phyloP scores from a whole-genome alignment of 2,888 invertebrate species.

The Tetramorium bicarinatum region DNA sequence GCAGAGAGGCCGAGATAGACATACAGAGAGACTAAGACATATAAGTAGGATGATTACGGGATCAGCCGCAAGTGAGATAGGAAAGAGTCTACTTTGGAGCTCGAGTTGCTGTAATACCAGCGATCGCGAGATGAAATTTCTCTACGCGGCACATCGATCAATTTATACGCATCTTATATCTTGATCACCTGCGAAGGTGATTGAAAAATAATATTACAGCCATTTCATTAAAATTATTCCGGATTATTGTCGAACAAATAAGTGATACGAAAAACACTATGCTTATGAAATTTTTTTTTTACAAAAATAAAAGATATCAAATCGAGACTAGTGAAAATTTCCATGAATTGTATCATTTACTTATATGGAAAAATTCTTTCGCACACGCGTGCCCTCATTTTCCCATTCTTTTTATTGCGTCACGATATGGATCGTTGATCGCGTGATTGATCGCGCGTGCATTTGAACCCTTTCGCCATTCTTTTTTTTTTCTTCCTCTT shows the following conservation, averaged over 20 bases:
- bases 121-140: constrained; percentile 33
- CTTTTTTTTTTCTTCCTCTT: constrained; percentile 25
- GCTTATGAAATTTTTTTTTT: background rate
- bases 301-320: background rate
- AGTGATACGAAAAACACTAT: background rate
- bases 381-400: background rate
- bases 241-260: background rate
- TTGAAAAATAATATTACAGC: constrained; percentile 4
- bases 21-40: constrained; percentile 35
- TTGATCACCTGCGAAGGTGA: background rate
- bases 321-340: background rate
- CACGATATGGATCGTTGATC: constrained; percentile 20
- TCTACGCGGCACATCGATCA: constrained; percentile 9
- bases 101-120: constrained; percentile 1
- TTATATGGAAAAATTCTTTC: constrained; percentile 7
- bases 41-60: constrained; percentile 49
- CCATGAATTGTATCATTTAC: background rate
- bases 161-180: constrained; percentile 25
- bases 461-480: constrained; percentile 20
- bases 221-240: background rate
- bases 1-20: constrained; percentile 53
- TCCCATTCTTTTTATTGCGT: constrained; percentile 11
- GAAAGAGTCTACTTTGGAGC: constrained; percentile 36
- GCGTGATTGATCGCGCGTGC: constrained; percentile 54
- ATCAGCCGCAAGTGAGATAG: constrained; percentile 33